Conservation (phyloP, 2,888 invertebrate species). For the Molorchus minor region DNA sequence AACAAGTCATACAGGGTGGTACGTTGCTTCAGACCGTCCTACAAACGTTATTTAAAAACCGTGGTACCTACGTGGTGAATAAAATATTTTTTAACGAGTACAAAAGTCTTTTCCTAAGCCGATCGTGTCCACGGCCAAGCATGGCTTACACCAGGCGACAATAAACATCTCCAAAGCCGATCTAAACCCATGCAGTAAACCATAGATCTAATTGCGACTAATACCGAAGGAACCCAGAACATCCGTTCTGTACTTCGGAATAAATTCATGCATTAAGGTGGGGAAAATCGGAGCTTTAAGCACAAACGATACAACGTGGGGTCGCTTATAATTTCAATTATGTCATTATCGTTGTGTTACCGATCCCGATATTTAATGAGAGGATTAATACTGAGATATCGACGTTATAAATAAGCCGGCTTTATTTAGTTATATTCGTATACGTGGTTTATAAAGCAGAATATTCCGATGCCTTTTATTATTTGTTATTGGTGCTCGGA, state of each 20-base stretch:
- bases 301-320: slow-evolving; percentile 29
- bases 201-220: slow-evolving; percentile 9
- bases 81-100: no score
- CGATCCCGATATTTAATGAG: slow-evolving; percentile 42
- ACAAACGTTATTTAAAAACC: no score
- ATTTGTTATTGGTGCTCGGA: slow-evolving; percentile 27
- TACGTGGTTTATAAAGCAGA: slow-evolving; percentile 28
- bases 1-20: neutral
- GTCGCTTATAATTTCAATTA: slow-evolving; percentile 52
- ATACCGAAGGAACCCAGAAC: neutral
- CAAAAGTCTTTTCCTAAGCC: no score
- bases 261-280: slow-evolving; percentile 26
- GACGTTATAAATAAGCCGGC: slow-evolving; percentile 28
- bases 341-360: slow-evolving; percentile 50
- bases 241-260: slow-evolving; percentile 8
- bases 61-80: no score
- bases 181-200: slow-evolving; percentile 20
- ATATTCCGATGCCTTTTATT: slow-evolving; percentile 10
- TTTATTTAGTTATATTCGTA: no score
- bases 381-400: slow-evolving; percentile 20
- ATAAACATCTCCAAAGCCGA: slow-evolving; percentile 12
- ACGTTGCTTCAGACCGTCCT: neutral
- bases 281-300: slow-evolving; percentile 22
- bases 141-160: neutral
- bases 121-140: no score